Base-by-base conservation (phyloP, 2,113 vertebrate species). In the Drymodes brunneopygia region DNA sequence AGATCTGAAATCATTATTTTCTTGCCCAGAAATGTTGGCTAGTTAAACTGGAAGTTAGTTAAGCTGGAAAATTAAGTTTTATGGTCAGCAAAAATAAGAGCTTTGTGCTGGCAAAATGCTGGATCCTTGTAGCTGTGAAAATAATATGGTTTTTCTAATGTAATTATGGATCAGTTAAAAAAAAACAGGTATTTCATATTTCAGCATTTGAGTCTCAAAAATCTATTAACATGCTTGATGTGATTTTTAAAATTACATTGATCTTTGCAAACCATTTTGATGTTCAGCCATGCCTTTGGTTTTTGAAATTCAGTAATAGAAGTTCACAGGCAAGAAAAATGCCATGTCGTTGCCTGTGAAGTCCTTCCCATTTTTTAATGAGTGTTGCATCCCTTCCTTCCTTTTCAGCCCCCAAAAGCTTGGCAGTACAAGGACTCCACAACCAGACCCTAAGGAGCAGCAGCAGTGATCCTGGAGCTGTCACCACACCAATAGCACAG, bases 261-360 rank as follows among this genome's bases (percentile, higher is more conserved):
- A 33, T 42, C 62, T 54, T 80, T 69, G 22, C 13, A 75, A 86
- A 73, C 15, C 6, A 2, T 85, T 83, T 27, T 53, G 50, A 48
- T 54, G 42, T 42, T 70, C 72, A 61, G 17, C 11, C 44, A 40
- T 1, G 1, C 28, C 86, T 72, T 17, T 48, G 33, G 42, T 72
- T 54, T 44, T 27, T 36, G 67, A 57, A 33, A 75, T 16, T 64
- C 35, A 73, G n/a, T 33, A 64, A 64, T 0, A 56, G 47, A 82
- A 77, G 23, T 40, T 81, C 77, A 78, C 36, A 66, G 33, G 38
- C 36, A 83, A 64, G 28, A 83, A 91, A 78, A 89, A 29, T 1
- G 2, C 21, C 6, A 1, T 1, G 0, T 25, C 31, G 57, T 66
- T 36, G 24, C 5, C 35, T 3, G 2, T 24, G 11, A 81, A 91